phyloP scores from a whole-genome alignment of 2,888 invertebrate species.

The Tetranychus truncatus region DNA sequence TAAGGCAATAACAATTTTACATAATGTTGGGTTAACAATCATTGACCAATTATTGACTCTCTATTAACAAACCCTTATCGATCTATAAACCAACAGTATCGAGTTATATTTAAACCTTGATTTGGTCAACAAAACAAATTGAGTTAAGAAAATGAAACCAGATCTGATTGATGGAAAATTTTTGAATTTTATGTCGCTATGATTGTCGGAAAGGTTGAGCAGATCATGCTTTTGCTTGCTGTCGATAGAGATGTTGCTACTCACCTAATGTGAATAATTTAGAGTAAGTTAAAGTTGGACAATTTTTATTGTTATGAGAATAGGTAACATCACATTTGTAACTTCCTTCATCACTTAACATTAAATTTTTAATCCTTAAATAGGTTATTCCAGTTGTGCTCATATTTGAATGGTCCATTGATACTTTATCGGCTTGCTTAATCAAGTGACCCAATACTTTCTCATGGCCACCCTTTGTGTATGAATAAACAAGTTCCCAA shows the following conservation, averaged over 20 bases:
- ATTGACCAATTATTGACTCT: too few relatives aligned
- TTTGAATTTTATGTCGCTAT: too few relatives aligned
- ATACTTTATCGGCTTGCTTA: constrained; percentile 8
- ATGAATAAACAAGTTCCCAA: constrained; percentile 28
- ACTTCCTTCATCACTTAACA: constrained; percentile 42
- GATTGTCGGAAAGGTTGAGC: too few relatives aligned
- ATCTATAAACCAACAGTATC: too few relatives aligned
- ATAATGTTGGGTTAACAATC: too few relatives aligned
- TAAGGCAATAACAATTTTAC: too few relatives aligned
- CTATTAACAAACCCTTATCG: too few relatives aligned
- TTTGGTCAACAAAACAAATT: too few relatives aligned
- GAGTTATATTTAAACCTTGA: too few relatives aligned
- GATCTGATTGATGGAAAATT: too few relatives aligned
- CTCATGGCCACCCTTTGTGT: constrained; percentile 13
- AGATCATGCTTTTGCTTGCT: not conserved
- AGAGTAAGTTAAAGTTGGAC: constrained; percentile 27
- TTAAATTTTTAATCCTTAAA: constrained; percentile 16
- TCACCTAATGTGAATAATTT: constrained; percentile 20
- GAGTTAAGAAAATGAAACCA: too few relatives aligned
- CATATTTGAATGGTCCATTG: constrained; percentile 13
- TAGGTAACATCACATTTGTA: constrained; percentile 49
- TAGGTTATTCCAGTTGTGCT: constrained; percentile 15
- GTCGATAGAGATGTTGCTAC: not conserved
- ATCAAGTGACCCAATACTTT: constrained; percentile 17
- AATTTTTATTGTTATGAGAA: constrained; percentile 12